Conservation (phyloP, 2,797 vertebrate genomes). For the Hoplostethus atlanticus region DNA sequence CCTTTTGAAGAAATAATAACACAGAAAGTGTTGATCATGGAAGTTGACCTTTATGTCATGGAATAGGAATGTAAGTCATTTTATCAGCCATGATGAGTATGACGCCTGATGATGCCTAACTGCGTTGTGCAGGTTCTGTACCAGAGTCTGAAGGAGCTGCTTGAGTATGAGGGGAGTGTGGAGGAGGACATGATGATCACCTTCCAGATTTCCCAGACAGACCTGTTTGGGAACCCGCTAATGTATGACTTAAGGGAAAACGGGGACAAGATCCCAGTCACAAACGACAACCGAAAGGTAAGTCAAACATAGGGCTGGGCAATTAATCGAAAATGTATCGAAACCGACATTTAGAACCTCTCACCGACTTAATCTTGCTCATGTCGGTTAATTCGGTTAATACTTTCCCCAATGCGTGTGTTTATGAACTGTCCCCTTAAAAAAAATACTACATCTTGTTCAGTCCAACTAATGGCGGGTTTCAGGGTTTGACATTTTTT, state of each 20-base stretch:
- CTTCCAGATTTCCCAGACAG: conserved; percentile 98
- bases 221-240: conserved; percentile 97
- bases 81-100: not conserved
- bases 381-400: no score
- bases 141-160: conserved; percentile 95
- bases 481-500: no score
- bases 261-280: conserved; percentile 98
- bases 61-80: not conserved
- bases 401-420: no score
- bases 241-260: conserved; percentile 98
- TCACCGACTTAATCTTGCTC: no score
- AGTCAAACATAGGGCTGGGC: conserved; percentile 10
- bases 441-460: no score
- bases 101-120: not conserved
- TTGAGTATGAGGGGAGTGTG: conserved; percentile 96
- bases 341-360: no score
- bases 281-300: conserved; percentile 97
- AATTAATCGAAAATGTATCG: no score
- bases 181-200: conserved; percentile 99
- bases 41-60: not conserved
- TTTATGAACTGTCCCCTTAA: no score
- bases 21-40: no score
- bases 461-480: no score
- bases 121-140: conserved; percentile 87
- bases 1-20: no score